Base-by-base conservation (phyloP, 2,113 vertebrate genomes). In the Aplodontia rufa region DNA sequence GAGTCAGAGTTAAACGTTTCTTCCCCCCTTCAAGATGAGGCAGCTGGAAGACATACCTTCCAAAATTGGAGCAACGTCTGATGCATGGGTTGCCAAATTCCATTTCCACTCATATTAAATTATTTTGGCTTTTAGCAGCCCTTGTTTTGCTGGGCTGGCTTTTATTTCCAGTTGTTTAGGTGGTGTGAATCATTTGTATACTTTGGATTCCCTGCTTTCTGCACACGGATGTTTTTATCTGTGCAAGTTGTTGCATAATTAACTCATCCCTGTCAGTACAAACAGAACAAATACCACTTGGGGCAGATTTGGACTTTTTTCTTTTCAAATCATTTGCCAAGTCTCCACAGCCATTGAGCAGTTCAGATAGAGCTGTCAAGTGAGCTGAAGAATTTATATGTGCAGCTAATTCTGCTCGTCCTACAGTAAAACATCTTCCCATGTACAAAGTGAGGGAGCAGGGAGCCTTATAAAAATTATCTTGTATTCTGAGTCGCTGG, bases 141-240 rank as follows among this genome's bases (percentile, higher is more conserved):
- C 32, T 3, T 0, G 13, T 88, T 90, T 42, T 68, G 55, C 95
- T 95, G 88, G 93, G 71, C 93, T 95, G 93, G 96, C 95, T 93
- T 98, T 89, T 94, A 32, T 96, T 98, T 97, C 95, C 75, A 69
- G 95, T 97, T 97, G 94, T 97, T 98, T 97, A 97, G 97, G 84
- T 97, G 95, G 81, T 49, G 64, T 97, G 97, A 96, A 97, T 98
- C 96, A 95, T 96, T 97, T 98, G 97, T 97, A 91, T 98, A 97
- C 97, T 98, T 97, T 97, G 96, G 95, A 96, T 97, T 96, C 97
- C 84, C 78, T 96, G 78, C 82, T 42, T 94, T 97, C 94, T 90
- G 76, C 90, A 94, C 98, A 96, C 97, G 98, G 98, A 98, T 98
- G 97, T 98, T 98, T 98, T 97, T 97, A 96, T 98, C 97, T 84